phyloP scores from a whole-genome alignment of 2,113 vertebrate species.

The Acanthisitta chloris region DNA sequence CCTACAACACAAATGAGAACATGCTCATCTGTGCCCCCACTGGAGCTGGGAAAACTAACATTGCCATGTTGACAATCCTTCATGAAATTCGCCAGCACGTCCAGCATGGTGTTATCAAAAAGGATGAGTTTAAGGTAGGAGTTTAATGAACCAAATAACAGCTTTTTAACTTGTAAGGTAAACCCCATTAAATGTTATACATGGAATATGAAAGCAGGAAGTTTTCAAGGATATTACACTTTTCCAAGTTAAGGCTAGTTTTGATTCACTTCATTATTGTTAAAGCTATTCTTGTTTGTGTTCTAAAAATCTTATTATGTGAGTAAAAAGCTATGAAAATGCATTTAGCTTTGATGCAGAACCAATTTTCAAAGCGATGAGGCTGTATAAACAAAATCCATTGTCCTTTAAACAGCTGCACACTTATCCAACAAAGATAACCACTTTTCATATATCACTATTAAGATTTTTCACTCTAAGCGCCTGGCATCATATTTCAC shows the following conservation, averaged over 20 bases:
- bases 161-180: constrained; percentile 30
- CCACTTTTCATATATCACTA: constrained; percentile 83
- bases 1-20: constrained; percentile 98
- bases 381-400: constrained; percentile 71
- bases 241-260: constrained; percentile 32
- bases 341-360: constrained; percentile 67
- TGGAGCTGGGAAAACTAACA: constrained; percentile 97
- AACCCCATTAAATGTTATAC: background rate
- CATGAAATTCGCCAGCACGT: constrained; percentile 95
- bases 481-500: constrained; percentile 81
- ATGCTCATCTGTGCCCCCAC: constrained; percentile 95
- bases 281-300: constrained; percentile 48
- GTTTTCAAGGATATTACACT: constrained; percentile 47
- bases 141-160: constrained; percentile 8
- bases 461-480: constrained; percentile 80
- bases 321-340: constrained; percentile 66
- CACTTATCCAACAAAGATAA: constrained; percentile 69
- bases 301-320: constrained; percentile 64
- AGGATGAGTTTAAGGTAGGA: constrained; percentile 95
- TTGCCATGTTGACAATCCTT: constrained; percentile 94
- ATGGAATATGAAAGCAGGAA: constrained; percentile 11
- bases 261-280: constrained; percentile 60
- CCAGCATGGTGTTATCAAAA: constrained; percentile 92
- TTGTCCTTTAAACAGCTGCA: constrained; percentile 73
- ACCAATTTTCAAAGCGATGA: constrained; percentile 66